Percentiles rank a stretch among this genome's conserved stretches.
These are phyloP conservation scores for Thera obeliscata DNA, from an alignment of 2,888 invertebrate species.

Conservation along the genomic window DNA sequence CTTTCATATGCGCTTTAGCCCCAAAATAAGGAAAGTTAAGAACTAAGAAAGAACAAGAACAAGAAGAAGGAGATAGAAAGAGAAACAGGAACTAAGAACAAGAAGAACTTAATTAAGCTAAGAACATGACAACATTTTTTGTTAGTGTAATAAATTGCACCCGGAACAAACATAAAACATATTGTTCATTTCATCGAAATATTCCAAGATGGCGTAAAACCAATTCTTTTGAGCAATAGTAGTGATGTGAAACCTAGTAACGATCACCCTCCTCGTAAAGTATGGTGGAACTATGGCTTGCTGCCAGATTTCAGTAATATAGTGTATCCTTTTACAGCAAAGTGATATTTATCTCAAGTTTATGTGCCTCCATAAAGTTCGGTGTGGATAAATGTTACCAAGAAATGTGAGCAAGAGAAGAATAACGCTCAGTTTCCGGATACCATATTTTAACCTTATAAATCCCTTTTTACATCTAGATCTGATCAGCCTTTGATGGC, in stretches of 20 bases:
- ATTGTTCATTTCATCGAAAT: background rate
- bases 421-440: background rate
- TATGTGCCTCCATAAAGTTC: conserved; percentile 30
- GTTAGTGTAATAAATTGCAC: too few relatives aligned
- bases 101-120: too few relatives aligned
- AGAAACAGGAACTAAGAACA: too few relatives aligned
- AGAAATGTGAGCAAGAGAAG: conserved; percentile 31
- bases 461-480: too few relatives aligned
- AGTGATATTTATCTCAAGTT: conserved; percentile 39
- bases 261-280: conserved; percentile 20
- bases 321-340: conserved; percentile 30
- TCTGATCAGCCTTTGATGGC: too few relatives aligned
- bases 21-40: too few relatives aligned
- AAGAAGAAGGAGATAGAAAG: too few relatives aligned
- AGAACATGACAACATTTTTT: too few relatives aligned
- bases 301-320: conserved; percentile 37
- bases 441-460: background rate
- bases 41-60: too few relatives aligned
- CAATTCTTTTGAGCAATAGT: conserved; percentile 4
- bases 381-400: conserved; percentile 29
- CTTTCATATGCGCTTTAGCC: too few relatives aligned
- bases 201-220: background rate
- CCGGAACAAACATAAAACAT: too few relatives aligned
- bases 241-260: background rate
- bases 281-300: conserved; percentile 30